Evolutionary conservation across 2,797 vertebrate genomes (phyloP), one percentile per base, ranked within the genome.

Genomic region (Synaphobranchus kaupii): DNA sequence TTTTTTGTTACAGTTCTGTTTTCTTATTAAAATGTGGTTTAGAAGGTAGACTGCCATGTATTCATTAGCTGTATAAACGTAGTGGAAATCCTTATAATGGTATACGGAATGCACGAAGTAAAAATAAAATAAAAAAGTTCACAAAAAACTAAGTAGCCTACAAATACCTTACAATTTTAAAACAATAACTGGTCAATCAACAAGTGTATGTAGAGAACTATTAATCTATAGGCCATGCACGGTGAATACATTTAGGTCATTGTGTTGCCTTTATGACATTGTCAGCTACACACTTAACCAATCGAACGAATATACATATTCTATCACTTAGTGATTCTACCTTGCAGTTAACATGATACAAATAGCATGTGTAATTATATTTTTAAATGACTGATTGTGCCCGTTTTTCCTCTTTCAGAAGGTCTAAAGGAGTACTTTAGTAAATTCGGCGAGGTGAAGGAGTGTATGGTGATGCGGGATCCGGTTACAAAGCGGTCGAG

Each of bases 401-500:
- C 25, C 1, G 15, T 60, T 71, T 25, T 86, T 76, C 84, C 87
- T 68, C 90, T 89, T 76, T 80, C 97, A 99, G 98, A 99, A 96
- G 98, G 98, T 91, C 94, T 99, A 95, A 98, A 98, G 94, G 98
- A 99, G 92, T 99, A 99, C 96, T 99, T 99, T 96, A 98, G 98
- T 96, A 99, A 99, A 96, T 99, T 99, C 92, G 98, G 98, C 85
- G 98, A 99, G 93, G 98, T 99, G 96, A 99, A 99, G 95, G 98
- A 99, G 98, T 99, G 98, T 95, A 98, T 99, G 97, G 98, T 99
- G 96, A 99, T 99, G 98, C 96, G 98, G 95, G 98, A 99, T 97
- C 98, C 98, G 89, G 96, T 99, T 97, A 99, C 98, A 92, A 99
- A 99, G 96, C 97, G 98, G 95, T 99, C 98, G 94, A 99, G 98